A percentile compares a stretch with the other conserved stretches of the same genome.
These are phyloP conservation scores for Petroica traversi DNA, from an alignment of 2,113 vertebrate species.

Conservation along the genomic window DNA sequence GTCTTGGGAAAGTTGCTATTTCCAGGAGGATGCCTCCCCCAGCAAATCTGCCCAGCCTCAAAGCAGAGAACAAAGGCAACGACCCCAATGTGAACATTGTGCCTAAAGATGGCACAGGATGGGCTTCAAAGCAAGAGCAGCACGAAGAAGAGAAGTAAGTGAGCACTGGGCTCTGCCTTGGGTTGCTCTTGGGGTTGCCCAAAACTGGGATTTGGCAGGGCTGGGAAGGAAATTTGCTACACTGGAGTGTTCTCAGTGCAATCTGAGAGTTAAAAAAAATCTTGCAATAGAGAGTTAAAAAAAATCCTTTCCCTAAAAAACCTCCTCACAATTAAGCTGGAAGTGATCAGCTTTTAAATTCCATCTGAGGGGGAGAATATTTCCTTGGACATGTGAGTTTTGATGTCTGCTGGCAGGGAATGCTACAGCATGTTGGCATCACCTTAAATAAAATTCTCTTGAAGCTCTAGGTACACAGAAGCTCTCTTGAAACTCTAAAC, in stretches of 20 bases:
- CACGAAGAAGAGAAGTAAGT: slow-evolving; percentile 91
- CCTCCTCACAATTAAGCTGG: not conserved
- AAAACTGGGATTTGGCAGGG: not conserved
- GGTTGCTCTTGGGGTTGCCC: not conserved
- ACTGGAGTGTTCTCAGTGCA: too few relatives aligned
- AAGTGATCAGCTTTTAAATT: not conserved
- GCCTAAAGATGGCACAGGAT: slow-evolving; percentile 96
- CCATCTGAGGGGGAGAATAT: not conserved
- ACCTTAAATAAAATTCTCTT: not conserved
- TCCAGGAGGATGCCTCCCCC: slow-evolving; percentile 98
- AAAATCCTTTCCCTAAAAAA: fast-evolving
- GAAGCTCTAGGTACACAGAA: not conserved
- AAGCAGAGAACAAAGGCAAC: slow-evolving; percentile 99
- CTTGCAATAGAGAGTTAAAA: too few relatives aligned
- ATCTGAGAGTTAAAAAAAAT: too few relatives aligned
- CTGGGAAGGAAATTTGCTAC: not conserved
- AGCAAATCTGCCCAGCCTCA: slow-evolving; percentile 95
- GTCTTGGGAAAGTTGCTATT: slow-evolving; percentile 97
- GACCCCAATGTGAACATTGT: slow-evolving; percentile 98
- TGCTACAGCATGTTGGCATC: fast-evolving
- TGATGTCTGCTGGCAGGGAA: not conserved
- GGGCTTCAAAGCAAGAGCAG: slow-evolving; percentile 93
- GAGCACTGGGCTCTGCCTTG: not conserved
- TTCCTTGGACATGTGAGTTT: not conserved
- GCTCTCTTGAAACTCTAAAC: not conserved